A percentile compares a stretch with the other conserved stretches of the same genome.
Conservation (phyloP, 2,888 invertebrate genomes). For the Cryptophagus acutangulus region DNA sequence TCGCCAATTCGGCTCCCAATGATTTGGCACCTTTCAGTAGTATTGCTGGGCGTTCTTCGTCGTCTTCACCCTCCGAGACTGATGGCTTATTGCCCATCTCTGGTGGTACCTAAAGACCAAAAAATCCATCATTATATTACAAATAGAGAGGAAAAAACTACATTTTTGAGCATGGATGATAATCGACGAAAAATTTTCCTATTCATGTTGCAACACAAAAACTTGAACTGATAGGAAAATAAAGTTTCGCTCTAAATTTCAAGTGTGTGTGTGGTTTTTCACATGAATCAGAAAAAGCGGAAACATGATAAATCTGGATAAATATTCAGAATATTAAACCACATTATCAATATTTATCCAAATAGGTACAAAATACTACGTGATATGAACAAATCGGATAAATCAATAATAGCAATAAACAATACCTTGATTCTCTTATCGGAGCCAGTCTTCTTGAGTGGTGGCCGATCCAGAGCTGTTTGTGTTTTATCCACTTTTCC, state of each 20-base stretch:
- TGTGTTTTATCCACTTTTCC: constrained; percentile 76
- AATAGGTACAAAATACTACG: no score
- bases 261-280: no score
- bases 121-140: constrained; percentile 14
- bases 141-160: constrained; percentile 14
- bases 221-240: no score
- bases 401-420: no score
- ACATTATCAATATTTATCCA: no score
- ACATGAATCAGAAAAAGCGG: no score
- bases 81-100: constrained; percentile 55
- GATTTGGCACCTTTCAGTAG: constrained; percentile 35
- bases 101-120: constrained; percentile 46
- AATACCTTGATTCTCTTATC: constrained; percentile 80
- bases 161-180: constrained; percentile 21
- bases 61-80: constrained; percentile 49
- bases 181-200: constrained; percentile 23
- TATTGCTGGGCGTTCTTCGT: constrained; percentile 39
- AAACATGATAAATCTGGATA: no score
- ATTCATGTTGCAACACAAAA: no score
- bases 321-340: no score
- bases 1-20: constrained; percentile 43
- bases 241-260: no score
- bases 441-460: constrained; percentile 73
- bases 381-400: no score
- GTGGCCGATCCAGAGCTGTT: constrained; percentile 50